Base-by-base conservation (phyloP, 2,888 invertebrate species). In the Luffia ferchaultella region DNA sequence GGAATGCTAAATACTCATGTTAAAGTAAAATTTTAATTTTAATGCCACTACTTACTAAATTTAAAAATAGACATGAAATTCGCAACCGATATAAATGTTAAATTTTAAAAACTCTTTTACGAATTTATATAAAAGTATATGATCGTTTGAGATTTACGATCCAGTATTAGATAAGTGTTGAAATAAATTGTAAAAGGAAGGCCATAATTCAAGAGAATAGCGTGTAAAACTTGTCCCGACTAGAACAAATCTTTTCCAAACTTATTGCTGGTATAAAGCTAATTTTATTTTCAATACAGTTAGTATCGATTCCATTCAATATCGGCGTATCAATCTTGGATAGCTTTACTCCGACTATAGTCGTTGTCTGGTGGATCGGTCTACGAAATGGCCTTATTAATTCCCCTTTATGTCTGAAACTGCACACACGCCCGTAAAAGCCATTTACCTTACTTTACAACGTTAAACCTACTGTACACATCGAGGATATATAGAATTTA, bases 311-410 rank as follows among this genome's bases (percentile, higher is more conserved):
- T 76, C 67, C 65, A 73, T 79, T 79, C 78, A 78, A 79, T 79
- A 76, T 72, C 68, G 65, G 55, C 61, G 54, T 64, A 65, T 71
- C 70, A 64, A 68, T 70, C 68, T 71, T 42, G 60, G 41, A 57
- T 56, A 64, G 70, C 65, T 70, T 72, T 71, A 60, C 62, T 63
- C 58, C 51, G 57, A 57, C 58, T 64, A 60, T 60, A 62, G 41
- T 45, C 54, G 61, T 68, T 65, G 68, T 74, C 72, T 74, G 62
- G 67, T 58, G 65, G 70, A 78, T 76, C 74, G 73, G 64, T 74
- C 59, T 62, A 56, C 67, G 69, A 62, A 80, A 82, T 76, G 60
- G 75, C 66, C 78, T 77, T 82, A 80, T 83, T 83, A 83, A 83
- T 82, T 77, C 77, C 68, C 73, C 65, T 79, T 79, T 76, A 79